These are phyloP conservation scores for Prinia subflava DNA, from an alignment of 2,113 vertebrate genomes.

Conservation along the genomic window DNA sequence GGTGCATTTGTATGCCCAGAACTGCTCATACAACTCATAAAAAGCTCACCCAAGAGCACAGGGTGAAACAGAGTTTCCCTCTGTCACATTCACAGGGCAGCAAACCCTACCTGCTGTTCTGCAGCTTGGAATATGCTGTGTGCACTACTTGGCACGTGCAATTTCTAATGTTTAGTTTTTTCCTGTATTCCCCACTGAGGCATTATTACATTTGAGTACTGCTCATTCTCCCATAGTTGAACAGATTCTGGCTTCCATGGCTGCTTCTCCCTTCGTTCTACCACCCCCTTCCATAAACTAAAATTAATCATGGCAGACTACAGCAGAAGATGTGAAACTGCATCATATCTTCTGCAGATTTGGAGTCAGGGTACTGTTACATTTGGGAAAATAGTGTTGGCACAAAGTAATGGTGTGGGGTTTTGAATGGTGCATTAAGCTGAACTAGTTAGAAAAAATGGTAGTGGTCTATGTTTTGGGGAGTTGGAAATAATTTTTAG, in stretches of 20 bases:
- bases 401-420: background rate
- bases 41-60: background rate
- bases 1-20: background rate
- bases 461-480: background rate
- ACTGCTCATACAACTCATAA: background rate
- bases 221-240: background rate
- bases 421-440: background rate
- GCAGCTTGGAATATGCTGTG: background rate
- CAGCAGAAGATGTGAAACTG: background rate
- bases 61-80: background rate
- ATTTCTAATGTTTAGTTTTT: background rate
- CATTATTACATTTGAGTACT: background rate
- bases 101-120: background rate
- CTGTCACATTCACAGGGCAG: background rate
- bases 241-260: background rate
- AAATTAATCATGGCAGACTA: conserved; percentile 38
- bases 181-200: background rate
- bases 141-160: background rate
- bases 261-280: background rate
- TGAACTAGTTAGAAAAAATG: background rate
- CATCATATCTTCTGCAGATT: background rate
- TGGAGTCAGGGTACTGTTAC: background rate
- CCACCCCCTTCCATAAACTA: background rate
- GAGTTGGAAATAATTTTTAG: background rate
- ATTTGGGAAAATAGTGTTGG: background rate